Percentiles rank a stretch among this genome's conserved stretches.
phyloP scores from a whole-genome alignment of 2,113 vertebrate species.

The Pteronura brasiliensis region DNA sequence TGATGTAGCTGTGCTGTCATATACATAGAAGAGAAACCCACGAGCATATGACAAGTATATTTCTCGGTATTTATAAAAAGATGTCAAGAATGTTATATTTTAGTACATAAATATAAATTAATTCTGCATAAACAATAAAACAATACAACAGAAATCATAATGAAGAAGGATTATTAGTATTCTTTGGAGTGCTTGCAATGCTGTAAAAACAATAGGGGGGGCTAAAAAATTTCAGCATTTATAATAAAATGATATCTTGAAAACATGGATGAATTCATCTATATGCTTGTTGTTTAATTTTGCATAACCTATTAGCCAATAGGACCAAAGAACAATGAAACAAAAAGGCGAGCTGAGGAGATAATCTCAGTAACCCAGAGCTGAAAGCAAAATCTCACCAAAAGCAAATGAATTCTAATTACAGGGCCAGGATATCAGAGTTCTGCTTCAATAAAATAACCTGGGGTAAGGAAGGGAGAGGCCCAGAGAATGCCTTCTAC shows the following conservation, averaged over 20 bases:
- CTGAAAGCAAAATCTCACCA: constrained; percentile 5
- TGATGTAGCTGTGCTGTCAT: constrained; percentile 80
- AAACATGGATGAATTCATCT: not conserved
- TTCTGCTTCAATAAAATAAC: not conserved
- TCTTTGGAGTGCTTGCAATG: not conserved
- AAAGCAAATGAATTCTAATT: not conserved
- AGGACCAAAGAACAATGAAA: constrained; percentile 6
- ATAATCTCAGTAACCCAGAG: not conserved
- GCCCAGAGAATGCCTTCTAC: not conserved
- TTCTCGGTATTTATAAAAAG: constrained; percentile 77
- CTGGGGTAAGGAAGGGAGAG: not conserved
- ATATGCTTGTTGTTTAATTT: not conserved
- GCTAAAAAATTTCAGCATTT: not conserved
- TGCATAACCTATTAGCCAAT: not conserved
- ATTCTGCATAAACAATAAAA: constrained; percentile 54
- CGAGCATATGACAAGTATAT: constrained; percentile 74
- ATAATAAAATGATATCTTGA: not conserved
- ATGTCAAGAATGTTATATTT: constrained; percentile 68
- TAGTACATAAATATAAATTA: constrained; percentile 64
- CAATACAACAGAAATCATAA: constrained; percentile 6
- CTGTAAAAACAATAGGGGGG: not conserved
- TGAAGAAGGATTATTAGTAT: constrained; percentile 6
- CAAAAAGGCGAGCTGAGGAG: not conserved
- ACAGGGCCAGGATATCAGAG: not conserved
- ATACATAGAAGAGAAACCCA: constrained; percentile 78